Evolutionary conservation across 2,797 vertebrate genomes (phyloP).

Genomic region (Lutjanus argentimaculatus): DNA sequence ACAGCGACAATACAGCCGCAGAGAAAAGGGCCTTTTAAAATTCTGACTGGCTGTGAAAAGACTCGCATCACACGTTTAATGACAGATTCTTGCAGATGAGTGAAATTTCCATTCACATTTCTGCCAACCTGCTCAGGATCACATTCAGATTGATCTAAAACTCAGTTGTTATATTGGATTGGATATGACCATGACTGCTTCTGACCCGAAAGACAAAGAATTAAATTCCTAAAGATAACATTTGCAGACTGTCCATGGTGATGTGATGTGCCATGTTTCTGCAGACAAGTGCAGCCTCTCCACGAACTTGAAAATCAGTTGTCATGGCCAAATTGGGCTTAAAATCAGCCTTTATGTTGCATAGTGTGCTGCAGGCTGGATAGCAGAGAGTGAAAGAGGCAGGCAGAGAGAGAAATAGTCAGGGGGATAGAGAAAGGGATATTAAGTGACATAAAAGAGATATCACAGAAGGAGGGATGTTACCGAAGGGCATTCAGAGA

Average conservation of each 20-base stretch:
- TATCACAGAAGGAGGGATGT: conserved; percentile 68
- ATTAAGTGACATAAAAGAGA: conserved; percentile 79
- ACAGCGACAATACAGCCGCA: conserved; percentile 13
- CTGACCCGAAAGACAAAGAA: conserved; percentile 12
- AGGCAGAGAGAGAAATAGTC: conserved; percentile 43
- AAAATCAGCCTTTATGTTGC: conserved; percentile 70
- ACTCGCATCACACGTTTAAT: conserved; percentile 6
- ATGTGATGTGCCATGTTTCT: background rate
- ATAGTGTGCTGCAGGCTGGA: conserved; percentile 50
- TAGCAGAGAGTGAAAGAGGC: conserved; percentile 43
- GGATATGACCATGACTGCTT: background rate
- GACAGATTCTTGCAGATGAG: conserved; percentile 22
- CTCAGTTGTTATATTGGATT: background rate
- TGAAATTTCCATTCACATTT: conserved; percentile 25
- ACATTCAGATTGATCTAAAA: conserved; percentile 5
- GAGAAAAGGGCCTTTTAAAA: conserved; percentile 30
- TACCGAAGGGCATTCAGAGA: conserved; percentile 71
- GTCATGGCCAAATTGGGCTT: conserved; percentile 67
- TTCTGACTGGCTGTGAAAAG: conserved; percentile 22
- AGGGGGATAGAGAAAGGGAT: conserved; percentile 63
- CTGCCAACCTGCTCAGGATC: conserved; percentile 6
- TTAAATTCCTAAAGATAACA: conserved; percentile 24
- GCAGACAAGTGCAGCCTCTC: conserved; percentile 19
- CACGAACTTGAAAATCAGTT: conserved; percentile 50
- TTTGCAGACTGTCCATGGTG: background rate